phyloP scores from a whole-genome alignment of 1,140 invertebrate species.

The Euura saliciscinereae region DNA sequence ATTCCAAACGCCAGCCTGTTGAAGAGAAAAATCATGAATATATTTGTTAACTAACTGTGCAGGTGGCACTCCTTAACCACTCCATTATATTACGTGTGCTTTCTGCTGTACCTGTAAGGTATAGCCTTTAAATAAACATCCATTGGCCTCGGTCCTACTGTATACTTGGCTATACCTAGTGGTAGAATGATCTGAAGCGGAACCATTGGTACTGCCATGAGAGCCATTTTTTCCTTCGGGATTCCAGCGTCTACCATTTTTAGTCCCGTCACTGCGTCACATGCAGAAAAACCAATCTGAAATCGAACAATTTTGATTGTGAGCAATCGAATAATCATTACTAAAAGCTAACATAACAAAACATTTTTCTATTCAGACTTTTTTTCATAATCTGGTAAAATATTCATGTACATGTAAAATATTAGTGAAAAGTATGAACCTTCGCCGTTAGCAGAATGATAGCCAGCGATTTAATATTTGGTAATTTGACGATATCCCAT shows the following conservation, averaged over 20 bases:
- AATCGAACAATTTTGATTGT: conserved; percentile 27
- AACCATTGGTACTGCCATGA: conserved; percentile 90
- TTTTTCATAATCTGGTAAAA: not conserved
- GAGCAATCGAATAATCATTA: conserved; percentile 11
- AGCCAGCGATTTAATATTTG: conserved; percentile 78
- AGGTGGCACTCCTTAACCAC: not conserved
- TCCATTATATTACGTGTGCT: not conserved
- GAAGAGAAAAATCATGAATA: conserved; percentile 15
- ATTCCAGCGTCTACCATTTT: conserved; percentile 96
- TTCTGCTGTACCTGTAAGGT: conserved; percentile 72
- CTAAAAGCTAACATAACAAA: conserved; percentile 4
- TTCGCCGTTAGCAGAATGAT: conserved; percentile 89
- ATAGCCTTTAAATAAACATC: conserved; percentile 89
- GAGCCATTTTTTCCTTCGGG: conserved; percentile 92
- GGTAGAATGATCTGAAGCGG: conserved; percentile 95
- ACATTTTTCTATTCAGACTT: conserved; percentile 5
- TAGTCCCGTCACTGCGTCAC: conserved; percentile 91
- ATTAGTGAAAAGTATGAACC: conserved; percentile 59
- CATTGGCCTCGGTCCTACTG: conserved; percentile 86
- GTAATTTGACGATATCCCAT: conserved; percentile 83
- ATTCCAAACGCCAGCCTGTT: conserved; percentile 82
- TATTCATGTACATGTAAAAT: not conserved
- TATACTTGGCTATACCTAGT: conserved; percentile 85
- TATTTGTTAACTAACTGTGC: not conserved
- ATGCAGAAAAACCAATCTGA: conserved; percentile 95